Percentiles rank a stretch among this genome's conserved stretches.
phyloP scores from a whole-genome alignment of 1,140 invertebrate species.

The Polyergus mexicanus region DNA sequence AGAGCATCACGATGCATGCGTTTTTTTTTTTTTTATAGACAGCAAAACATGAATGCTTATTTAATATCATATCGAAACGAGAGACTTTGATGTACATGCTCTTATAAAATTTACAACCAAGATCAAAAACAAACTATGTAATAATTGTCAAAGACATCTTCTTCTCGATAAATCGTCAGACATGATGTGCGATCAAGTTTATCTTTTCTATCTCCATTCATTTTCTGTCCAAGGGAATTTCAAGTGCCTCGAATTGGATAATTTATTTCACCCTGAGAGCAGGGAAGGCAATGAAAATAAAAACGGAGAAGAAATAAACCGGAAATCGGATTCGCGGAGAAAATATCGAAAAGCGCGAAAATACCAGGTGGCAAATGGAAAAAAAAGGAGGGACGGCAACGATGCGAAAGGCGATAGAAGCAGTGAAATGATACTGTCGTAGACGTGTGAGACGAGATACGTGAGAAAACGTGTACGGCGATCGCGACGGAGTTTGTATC shows the following conservation, averaged over 20 bases:
- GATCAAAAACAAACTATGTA: not conserved
- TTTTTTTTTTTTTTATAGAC: not conserved
- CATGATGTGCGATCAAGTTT: conserved; percentile 9
- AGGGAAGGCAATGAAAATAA: not conserved
- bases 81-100: not conserved
- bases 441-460: conserved; percentile 46
- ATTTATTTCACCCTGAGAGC: not conserved
- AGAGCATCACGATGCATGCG: not conserved
- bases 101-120: not conserved
- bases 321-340: not conserved
- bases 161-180: conserved; percentile 9
- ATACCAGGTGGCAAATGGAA: not conserved
- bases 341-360: not conserved
- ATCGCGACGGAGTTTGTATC: conserved; percentile 58
- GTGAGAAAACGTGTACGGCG: conserved; percentile 60
- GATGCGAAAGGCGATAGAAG: conserved; percentile 25
- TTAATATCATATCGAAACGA: conserved; percentile 30
- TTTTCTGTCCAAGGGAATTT: not conserved
- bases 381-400: not conserved
- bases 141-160: not conserved
- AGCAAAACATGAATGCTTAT: conserved; percentile 14
- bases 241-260: conserved; percentile 26
- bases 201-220: not conserved
- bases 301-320: not conserved
- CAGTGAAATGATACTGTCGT: conserved; percentile 38